Evolutionary conservation across 2,113 vertebrate genomes (phyloP), one percentile per base, ranked within the genome.

Genomic region (Formicarius rufipectus): DNA sequence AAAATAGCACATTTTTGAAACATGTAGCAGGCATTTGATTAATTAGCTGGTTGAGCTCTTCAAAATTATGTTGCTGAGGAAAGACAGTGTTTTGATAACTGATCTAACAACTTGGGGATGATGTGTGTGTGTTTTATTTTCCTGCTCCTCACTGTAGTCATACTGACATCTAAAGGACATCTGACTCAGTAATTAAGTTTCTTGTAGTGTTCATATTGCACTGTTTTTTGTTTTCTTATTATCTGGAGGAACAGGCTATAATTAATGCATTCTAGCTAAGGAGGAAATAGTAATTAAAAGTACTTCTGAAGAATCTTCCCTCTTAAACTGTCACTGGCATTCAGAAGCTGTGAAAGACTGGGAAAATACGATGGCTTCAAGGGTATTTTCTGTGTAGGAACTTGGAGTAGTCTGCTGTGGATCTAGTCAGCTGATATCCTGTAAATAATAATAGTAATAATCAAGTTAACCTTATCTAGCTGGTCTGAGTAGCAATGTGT

Each of bases 81-180:
- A 92, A 92, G 96, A 71, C 64, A 5, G 75, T 88, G 77, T 97
- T 95, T 95, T 97, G 82, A 95, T 96, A 94, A 95, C 86, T 82
- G 90, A 95, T 94, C 64, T 87, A 86, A 93, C 79, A 95, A 95
- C 88, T 75, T 58, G 56, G 81, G 69, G 69, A 42, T 90, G 87
- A 62, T 91, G 68, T 4, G 63, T 59, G 49, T 73, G 72, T 85
- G 31, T 76, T 83, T 96, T 87, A 87, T 86, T 93, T 94, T 87
- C 50, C 44, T 95, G 56, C 37, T 93, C 35, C 73, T 89, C 49
- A 33, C 86, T 89, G 64, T 95, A 95, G 90, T 92, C 73, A 62
- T 81, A 93, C 60, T 95, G 93, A 96, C 90, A 95, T 97, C 88
- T 93, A 94, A 95, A 95, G 95, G 88, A 84, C 66, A 76, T 96